These are phyloP conservation scores for Tridacna gigas DNA, from an alignment of 2,888 invertebrate genomes.

Conservation along the genomic window DNA sequence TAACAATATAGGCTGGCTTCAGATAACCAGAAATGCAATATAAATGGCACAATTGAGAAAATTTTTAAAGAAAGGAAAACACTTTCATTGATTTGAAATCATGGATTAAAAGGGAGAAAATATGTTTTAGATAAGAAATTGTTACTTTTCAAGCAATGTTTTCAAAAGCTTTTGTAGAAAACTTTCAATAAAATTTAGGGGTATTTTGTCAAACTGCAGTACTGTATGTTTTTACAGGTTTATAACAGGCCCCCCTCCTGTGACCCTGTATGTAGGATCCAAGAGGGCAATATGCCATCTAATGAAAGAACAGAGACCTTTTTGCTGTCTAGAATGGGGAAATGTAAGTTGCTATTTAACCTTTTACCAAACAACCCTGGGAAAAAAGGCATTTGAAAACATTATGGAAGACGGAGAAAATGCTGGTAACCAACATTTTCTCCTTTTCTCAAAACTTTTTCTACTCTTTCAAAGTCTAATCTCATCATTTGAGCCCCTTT, in stretches of 20 bases:
- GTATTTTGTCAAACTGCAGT: too few relatives aligned
- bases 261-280: conserved; percentile 98
- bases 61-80: too few relatives aligned
- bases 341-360: conserved; percentile 87
- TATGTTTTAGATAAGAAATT: too few relatives aligned
- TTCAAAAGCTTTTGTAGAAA: too few relatives aligned
- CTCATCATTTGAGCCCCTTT: too few relatives aligned
- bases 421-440: background rate
- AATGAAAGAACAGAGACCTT: conserved; percentile 94
- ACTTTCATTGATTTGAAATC: too few relatives aligned
- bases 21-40: too few relatives aligned
- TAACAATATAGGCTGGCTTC: too few relatives aligned
- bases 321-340: conserved; percentile 97
- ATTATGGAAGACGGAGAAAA: background rate
- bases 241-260: conserved; percentile 87
- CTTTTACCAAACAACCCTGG: background rate
- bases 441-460: background rate
- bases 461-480: background rate
- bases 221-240: conserved; percentile 63
- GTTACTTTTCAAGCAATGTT: too few relatives aligned
- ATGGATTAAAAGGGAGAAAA: too few relatives aligned
- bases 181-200: too few relatives aligned
- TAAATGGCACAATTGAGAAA: too few relatives aligned
- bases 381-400: background rate
- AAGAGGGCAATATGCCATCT: conserved; percentile 98